Percentiles rank a stretch among this genome's conserved stretches.
phyloP scores from a whole-genome alignment of 2,797 vertebrate species.

The Chelon auratus region DNA sequence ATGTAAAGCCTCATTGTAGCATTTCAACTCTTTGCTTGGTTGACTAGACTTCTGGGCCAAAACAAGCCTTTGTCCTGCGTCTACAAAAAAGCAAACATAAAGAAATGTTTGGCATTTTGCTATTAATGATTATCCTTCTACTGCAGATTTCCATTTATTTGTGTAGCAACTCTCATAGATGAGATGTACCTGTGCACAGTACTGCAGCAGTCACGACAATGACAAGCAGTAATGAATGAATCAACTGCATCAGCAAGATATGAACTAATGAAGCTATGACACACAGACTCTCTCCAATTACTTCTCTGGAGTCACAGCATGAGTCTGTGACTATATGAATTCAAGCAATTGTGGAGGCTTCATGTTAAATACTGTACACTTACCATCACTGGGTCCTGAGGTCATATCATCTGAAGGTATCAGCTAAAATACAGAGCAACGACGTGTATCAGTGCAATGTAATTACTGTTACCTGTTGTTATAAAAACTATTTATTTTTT shows the following conservation, averaged over 20 bases:
- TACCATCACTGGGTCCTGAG: constrained; percentile 33
- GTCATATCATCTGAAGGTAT: neutral
- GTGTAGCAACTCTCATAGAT: neutral
- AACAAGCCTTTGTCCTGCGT: neutral
- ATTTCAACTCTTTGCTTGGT: constrained; percentile 62
- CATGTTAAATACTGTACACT: neutral
- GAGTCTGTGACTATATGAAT: neutral
- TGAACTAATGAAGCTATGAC: no score
- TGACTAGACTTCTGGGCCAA: constrained; percentile 59
- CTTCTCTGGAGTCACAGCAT: no score
- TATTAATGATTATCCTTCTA: neutral
- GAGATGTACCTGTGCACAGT: neutral
- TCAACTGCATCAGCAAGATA: neutral
- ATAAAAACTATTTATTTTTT: neutral
- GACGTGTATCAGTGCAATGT: neutral
- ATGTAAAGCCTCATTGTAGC: constrained; percentile 64
- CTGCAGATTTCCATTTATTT: neutral
- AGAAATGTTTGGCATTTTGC: neutral
- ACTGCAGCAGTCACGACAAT: neutral
- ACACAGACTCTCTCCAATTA: no score
- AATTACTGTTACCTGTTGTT: neutral
- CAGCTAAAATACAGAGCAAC: constrained; percentile 23
- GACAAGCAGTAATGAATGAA: neutral
- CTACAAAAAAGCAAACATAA: constrained; percentile 26
- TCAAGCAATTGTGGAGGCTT: no score